phyloP scores from a whole-genome alignment of 2,113 vertebrate genomes.

The Hippocampus mohnikei region DNA sequence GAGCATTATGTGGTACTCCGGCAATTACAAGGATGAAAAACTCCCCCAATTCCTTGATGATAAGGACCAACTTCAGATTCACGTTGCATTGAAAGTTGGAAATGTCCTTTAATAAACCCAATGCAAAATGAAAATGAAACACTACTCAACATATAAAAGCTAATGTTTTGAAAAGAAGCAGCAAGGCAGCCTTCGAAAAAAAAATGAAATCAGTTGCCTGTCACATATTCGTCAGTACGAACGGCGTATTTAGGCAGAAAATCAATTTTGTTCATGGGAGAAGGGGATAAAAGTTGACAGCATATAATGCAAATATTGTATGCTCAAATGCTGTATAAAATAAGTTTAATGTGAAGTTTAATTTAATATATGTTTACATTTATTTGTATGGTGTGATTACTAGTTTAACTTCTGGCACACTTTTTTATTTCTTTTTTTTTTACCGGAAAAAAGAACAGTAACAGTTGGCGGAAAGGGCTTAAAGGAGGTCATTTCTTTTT shows the following conservation, averaged over 20 bases:
- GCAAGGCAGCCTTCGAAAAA: too few species aligned
- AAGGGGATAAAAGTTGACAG: not conserved
- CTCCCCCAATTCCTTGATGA: too few species aligned
- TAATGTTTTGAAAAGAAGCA: too few species aligned
- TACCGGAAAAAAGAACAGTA: not conserved
- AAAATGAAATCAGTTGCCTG: too few species aligned
- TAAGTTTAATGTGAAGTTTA: not conserved
- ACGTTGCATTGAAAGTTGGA: too few species aligned
- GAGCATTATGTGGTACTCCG: too few species aligned
- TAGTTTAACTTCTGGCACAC: not conserved
- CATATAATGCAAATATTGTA: not conserved
- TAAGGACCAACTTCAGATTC: too few species aligned
- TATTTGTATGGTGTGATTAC: constrained; percentile 2
- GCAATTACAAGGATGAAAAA: too few species aligned
- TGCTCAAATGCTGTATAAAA: not conserved
- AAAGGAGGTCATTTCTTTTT: not conserved
- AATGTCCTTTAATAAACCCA: too few species aligned
- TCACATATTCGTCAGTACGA: not conserved
- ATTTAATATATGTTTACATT: not conserved
- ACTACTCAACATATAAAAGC: too few species aligned
- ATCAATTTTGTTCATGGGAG: constrained; percentile 10
- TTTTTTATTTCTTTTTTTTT: not conserved
- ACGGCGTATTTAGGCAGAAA: not conserved
- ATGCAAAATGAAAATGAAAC: too few species aligned
- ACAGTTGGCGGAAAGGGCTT: not conserved